Base-by-base conservation (phyloP, 2,888 invertebrate genomes). In the Macrosoma leucophasiata region DNA sequence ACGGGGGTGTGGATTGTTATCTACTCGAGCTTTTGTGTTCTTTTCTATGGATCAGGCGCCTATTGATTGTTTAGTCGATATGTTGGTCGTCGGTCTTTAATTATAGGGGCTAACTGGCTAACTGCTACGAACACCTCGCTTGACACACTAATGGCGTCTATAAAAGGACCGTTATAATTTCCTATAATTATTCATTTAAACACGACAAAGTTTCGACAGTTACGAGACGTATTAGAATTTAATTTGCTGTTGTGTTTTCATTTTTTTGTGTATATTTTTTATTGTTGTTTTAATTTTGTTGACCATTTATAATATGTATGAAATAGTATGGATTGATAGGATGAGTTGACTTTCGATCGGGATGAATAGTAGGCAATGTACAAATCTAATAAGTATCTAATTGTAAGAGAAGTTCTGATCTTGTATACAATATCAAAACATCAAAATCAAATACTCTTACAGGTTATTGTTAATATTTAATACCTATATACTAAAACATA, bases 61-160 rank as follows among this genome's bases (percentile, higher is more conserved):
- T 77, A 82, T 81, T 71, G 81, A 81, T 81, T 79, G 76, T 77
- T 77, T 75, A 70, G 72, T 79, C 75, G 74, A 77, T 78, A 79
- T 68, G 67, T 66, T 58, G 66, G 59, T 55, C 55, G 60, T 46
- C 58, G 54, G 59, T 58, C 67, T 74, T 81, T 82, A 82, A 84
- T 82, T 79, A 78, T 71, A 74, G 69, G 69, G 71, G 67, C 72
- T 68, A 76, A 69, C 72, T 62, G 72, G 62, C 65, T 68, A 70
- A 73, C 67, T 62, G 66, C 64, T 58, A 55, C 62, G 64, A 67
- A 81, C 82, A 75, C 82, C 76, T 79, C 70, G 62, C 59, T 71
- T 73, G 79, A 76, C 79, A 78, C 69, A 58, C 52, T 77, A 78
- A 82, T 77, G 62, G 65, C 62, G 62, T 55, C 52, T 57, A 55